Conservation (phyloP, 2,113 vertebrate genomes). For the Smithornis capensis region DNA sequence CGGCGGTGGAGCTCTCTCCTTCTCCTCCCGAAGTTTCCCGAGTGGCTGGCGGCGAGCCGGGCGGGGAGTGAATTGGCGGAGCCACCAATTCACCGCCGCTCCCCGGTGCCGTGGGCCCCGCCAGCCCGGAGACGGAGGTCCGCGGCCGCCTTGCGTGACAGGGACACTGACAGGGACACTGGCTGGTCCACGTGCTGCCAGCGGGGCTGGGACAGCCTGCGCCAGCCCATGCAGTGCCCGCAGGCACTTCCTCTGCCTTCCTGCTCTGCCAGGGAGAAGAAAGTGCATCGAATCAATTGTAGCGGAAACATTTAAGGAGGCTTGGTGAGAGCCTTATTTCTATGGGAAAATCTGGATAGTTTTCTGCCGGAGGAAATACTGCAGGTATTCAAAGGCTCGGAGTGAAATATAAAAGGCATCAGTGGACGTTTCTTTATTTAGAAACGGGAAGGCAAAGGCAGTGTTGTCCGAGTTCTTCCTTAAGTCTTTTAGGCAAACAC, state of each 20-base stretch:
- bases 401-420: background rate
- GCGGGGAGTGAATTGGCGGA: background rate
- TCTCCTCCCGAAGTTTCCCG: background rate
- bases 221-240: background rate
- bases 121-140: background rate
- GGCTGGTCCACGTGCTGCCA: background rate
- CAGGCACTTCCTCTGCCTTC: background rate
- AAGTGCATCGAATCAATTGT: background rate
- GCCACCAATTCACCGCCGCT: background rate
- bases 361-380: background rate
- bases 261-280: background rate
- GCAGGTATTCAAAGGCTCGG: background rate
- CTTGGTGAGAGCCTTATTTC: background rate
- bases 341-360: background rate
- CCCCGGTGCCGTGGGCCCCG: background rate
- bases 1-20: background rate
- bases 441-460: background rate
- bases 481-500: background rate
- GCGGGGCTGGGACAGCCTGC: background rate
- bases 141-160: slow-evolving; percentile 11
- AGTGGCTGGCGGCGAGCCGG: background rate
- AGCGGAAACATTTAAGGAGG: background rate
- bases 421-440: background rate
- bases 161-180: background rate
- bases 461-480: background rate